A percentile compares a stretch with the other conserved stretches of the same genome.
Evolutionary conservation across 1,140 invertebrate species (phyloP).

Genomic region (Dendroctonus ponderosae): DNA sequence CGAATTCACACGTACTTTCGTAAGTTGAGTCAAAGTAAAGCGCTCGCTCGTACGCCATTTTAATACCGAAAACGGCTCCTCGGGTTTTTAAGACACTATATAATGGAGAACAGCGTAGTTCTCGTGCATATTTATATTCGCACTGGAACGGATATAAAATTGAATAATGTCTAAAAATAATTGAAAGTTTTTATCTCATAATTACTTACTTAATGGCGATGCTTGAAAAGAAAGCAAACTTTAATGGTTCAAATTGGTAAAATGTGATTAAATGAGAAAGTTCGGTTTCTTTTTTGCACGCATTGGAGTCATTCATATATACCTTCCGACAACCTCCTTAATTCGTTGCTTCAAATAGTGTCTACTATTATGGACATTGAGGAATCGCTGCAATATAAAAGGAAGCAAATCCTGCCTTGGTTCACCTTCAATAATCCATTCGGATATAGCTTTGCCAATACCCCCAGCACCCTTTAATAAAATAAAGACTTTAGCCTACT

Average conservation of each 20-base stretch:
- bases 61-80: constrained; percentile 78
- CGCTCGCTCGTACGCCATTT: constrained; percentile 84
- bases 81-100: constrained; percentile 72
- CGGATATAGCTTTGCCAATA: constrained; percentile 71
- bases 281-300: not conserved
- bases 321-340: constrained; percentile 71
- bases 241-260: not conserved
- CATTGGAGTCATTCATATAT: constrained; percentile 6
- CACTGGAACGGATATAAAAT: constrained; percentile 65
- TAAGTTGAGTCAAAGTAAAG: constrained; percentile 61
- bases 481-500: not conserved
- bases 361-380: constrained; percentile 79
- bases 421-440: constrained; percentile 72
- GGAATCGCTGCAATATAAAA: constrained; percentile 71
- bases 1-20: constrained; percentile 43
- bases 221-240: not conserved
- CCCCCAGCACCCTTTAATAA: constrained; percentile 61
- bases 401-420: constrained; percentile 64
- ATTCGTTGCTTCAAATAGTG: constrained; percentile 72
- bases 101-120: constrained; percentile 74
- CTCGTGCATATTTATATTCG: constrained; percentile 67
- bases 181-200: not conserved
- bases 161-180: constrained; percentile 56
- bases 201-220: not conserved
- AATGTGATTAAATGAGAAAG: not conserved